These are phyloP conservation scores for Eurystomus glaucurus DNA, from an alignment of 2,797 vertebrate species.

Conservation along the genomic window DNA sequence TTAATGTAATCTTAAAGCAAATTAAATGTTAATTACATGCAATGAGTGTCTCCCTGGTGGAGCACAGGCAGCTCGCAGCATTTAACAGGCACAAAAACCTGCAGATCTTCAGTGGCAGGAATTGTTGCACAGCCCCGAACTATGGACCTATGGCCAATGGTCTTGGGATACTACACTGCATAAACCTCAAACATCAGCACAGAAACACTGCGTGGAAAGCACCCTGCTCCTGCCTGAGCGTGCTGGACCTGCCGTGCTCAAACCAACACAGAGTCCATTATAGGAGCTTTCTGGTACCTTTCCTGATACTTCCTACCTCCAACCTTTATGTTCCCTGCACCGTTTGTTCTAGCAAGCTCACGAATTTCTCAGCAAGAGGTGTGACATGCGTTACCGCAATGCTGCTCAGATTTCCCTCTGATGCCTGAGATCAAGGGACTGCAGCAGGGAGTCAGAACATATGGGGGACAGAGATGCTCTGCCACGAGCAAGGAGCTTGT, in stretches of 20 bases:
- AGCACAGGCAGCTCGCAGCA: neutral
- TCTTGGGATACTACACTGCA: accelerated
- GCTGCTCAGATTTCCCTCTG: neutral
- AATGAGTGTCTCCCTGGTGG: conserved; percentile 48
- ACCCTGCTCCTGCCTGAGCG: neutral
- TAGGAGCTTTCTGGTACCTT: neutral
- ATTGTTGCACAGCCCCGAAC: neutral
- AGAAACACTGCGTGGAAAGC: neutral
- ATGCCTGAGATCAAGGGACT: conserved; percentile 21
- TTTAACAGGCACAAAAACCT: neutral
- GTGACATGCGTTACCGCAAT: neutral
- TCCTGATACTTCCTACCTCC: neutral
- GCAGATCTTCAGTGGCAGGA: neutral
- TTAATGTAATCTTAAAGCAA: conserved; percentile 72
- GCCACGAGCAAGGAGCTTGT: neutral
- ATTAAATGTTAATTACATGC: conserved; percentile 79
- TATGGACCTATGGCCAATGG: accelerated
- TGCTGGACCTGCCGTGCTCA: neutral
- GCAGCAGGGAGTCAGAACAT: neutral
- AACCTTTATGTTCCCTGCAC: neutral
- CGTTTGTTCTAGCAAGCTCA: conserved; percentile 6
- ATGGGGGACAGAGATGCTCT: neutral
- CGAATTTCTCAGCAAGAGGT: conserved; percentile 21
- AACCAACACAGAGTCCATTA: accelerated
- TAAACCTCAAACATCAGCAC: neutral